These are phyloP conservation scores for Mamestra brassicae DNA, from an alignment of 2,888 invertebrate genomes.

Conservation along the genomic window DNA sequence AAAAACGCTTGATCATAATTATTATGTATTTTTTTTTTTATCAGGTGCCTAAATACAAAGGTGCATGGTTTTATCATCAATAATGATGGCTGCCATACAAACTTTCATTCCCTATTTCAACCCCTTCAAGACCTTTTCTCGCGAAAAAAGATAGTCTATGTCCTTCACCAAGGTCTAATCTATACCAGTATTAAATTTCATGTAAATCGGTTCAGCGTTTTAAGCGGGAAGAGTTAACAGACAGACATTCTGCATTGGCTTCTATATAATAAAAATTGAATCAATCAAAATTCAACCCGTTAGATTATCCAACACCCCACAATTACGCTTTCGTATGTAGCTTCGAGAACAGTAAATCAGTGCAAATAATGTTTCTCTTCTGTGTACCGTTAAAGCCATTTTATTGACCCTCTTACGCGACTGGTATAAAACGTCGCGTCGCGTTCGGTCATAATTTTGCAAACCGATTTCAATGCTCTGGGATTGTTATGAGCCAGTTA, in stretches of 20 bases:
- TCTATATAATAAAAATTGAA: background rate
- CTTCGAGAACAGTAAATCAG: constrained; percentile 3
- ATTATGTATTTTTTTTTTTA: no score
- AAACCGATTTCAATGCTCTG: constrained; percentile 24
- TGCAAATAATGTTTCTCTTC: constrained; percentile 33
- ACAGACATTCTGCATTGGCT: background rate
- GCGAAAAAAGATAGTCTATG: no score
- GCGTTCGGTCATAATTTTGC: constrained; percentile 27
- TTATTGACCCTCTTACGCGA: constrained; percentile 36
- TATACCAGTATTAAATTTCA: no score
- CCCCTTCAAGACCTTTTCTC: no score
- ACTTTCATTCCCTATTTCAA: no score
- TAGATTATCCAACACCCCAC: background rate
- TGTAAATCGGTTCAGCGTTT: no score
- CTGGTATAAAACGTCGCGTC: constrained; percentile 10
- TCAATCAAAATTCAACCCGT: background rate
- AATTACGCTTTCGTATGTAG: background rate
- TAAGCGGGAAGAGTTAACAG: no score
- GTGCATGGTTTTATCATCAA: no score
- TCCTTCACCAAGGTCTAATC: no score
- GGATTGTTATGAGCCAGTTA: constrained; percentile 8
- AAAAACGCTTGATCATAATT: no score
- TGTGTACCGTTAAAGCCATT: constrained; percentile 23
- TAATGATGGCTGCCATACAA: no score
- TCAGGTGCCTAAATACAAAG: no score